Evolutionary conservation across 2,113 vertebrate genomes (phyloP).

Genomic region (Oncorhynchus nerka): DNA sequence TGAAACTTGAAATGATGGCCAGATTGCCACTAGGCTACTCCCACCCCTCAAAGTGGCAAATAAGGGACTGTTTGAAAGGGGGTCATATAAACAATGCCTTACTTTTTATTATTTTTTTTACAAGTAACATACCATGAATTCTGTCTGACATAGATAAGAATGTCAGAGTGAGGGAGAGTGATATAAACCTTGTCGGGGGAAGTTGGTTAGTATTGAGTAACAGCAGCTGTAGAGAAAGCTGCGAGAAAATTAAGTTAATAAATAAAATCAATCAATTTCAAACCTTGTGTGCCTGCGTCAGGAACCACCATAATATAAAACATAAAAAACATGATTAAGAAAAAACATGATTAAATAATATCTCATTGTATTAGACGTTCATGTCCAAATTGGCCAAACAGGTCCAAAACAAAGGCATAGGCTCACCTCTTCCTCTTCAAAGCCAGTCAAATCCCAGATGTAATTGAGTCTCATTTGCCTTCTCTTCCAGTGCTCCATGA

Average conservation of each 20-base stretch:
- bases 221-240: conserved; percentile 14
- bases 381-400: background rate
- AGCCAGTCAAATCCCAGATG: conserved; percentile 92
- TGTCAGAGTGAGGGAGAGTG: no score
- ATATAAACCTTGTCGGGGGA: conserved; percentile 32
- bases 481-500: conserved; percentile 99
- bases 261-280: conserved; percentile 65
- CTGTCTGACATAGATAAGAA: background rate
- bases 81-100: no score
- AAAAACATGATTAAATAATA: conserved; percentile 26
- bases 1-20: no score
- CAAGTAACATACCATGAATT: no score
- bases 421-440: conserved; percentile 92
- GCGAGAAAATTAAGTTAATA: conserved; percentile 21
- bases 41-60: no score
- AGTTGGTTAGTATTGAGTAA: conserved; percentile 10
- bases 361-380: background rate
- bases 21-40: no score
- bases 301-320: conserved; percentile 71
- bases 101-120: no score
- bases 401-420: background rate
- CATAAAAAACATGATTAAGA: conserved; percentile 43
- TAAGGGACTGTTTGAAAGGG: no score
- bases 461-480: conserved; percentile 97
- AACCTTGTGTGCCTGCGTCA: conserved; percentile 94